These are phyloP conservation scores for Coelopa frigida DNA, from an alignment of 1,140 invertebrate genomes.

Conservation along the genomic window DNA sequence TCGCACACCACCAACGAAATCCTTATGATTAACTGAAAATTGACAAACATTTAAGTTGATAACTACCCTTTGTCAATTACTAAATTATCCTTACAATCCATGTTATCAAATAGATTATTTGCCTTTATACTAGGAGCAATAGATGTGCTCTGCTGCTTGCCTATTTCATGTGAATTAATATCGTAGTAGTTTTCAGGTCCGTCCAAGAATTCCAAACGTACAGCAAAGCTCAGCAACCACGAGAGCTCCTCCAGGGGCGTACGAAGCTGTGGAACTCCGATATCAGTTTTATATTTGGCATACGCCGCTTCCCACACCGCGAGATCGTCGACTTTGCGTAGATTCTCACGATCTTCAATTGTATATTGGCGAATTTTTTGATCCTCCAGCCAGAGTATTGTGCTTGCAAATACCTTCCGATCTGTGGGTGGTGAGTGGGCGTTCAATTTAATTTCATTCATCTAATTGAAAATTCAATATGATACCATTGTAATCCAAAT, in stretches of 20 bases:
- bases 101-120: constrained; percentile 72
- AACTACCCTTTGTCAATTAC: not conserved
- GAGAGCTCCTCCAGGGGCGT: constrained; percentile 61
- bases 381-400: constrained; percentile 88
- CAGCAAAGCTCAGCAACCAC: constrained; percentile 79
- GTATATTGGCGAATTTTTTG: constrained; percentile 87
- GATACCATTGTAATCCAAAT: constrained; percentile 15
- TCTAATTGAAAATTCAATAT: not conserved
- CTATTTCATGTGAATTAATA: constrained; percentile 53
- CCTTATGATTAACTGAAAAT: constrained; percentile 70
- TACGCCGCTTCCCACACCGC: constrained; percentile 66
- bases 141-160: constrained; percentile 48
- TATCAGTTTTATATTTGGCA: constrained; percentile 66
- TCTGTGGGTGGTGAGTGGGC: no score
- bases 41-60: constrained; percentile 4
- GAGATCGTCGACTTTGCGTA: constrained; percentile 52
- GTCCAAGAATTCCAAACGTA: constrained; percentile 75
- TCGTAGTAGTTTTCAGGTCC: constrained; percentile 64
- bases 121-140: constrained; percentile 61
- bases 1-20: constrained; percentile 75
- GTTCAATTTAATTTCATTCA: not conserved
- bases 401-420: constrained; percentile 66
- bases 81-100: constrained; percentile 68
- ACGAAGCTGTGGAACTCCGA: constrained; percentile 56
- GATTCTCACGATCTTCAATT: constrained; percentile 67